A percentile compares a stretch with the other conserved stretches of the same genome.
Evolutionary conservation across 2,113 vertebrate species (phyloP).

Genomic region (Leptodactylus fuscus): DNA sequence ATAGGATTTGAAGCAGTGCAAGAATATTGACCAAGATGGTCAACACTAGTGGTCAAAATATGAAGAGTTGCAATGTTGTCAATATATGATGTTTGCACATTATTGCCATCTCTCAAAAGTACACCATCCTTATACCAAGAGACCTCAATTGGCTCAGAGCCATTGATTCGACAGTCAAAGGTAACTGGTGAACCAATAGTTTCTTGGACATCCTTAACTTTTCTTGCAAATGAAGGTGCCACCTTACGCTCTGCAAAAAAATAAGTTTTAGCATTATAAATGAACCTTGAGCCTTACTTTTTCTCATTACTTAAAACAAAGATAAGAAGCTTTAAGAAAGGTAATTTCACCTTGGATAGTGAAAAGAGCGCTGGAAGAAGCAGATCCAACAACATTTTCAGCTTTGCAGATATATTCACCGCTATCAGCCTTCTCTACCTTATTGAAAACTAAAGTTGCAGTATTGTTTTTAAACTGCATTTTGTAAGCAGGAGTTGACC

Average conservation of each 20-base stretch:
- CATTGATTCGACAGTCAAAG: constrained; percentile 92
- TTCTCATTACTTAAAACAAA: not conserved
- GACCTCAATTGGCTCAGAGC: constrained; percentile 90
- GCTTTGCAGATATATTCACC: constrained; percentile 96
- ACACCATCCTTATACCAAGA: constrained; percentile 93
- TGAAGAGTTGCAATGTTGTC: constrained; percentile 88
- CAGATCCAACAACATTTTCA: constrained; percentile 88
- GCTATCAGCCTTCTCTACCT: constrained; percentile 82
- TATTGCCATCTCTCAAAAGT: constrained; percentile 76
- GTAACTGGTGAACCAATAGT: constrained; percentile 82
- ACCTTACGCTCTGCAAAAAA: constrained; percentile 89
- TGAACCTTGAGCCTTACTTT: not conserved
- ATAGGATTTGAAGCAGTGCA: constrained; percentile 92
- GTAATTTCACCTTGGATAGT: constrained; percentile 86
- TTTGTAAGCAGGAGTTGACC: constrained; percentile 88
- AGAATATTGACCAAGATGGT: constrained; percentile 88
- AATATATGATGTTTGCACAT: constrained; percentile 84
- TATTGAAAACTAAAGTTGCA: constrained; percentile 87
- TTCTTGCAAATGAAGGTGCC: constrained; percentile 90
- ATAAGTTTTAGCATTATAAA: constrained; percentile 42
- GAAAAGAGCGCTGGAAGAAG: constrained; percentile 85
- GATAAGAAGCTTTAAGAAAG: constrained; percentile 39
- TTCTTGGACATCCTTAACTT: constrained; percentile 91
- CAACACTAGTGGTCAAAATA: constrained; percentile 82
- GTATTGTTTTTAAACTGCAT: constrained; percentile 89